Conservation (phyloP, 2,888 invertebrate species). For the Folsomia manolachei region DNA sequence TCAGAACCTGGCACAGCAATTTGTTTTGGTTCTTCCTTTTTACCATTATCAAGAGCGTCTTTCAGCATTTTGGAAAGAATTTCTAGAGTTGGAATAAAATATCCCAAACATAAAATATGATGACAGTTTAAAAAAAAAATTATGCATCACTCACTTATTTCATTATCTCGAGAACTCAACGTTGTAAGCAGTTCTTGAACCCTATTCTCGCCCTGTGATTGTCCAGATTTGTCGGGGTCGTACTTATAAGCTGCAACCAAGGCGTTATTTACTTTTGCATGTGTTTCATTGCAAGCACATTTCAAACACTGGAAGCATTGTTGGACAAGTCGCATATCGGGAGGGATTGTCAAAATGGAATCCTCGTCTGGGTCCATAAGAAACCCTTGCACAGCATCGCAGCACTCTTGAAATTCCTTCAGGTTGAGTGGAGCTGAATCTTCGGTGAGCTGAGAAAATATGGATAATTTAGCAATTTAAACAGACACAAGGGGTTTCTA, state of each 20-base stretch:
- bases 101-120: background rate
- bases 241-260: background rate
- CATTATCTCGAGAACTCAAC: slow-evolving; percentile 32
- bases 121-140: background rate
- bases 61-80: slow-evolving; percentile 32
- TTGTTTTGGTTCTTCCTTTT: background rate
- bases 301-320: slow-evolving; percentile 54
- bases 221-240: background rate
- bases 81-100: slow-evolving; percentile 28
- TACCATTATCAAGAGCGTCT: slow-evolving; percentile 18
- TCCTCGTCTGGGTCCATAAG: slow-evolving; percentile 37
- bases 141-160: slow-evolving; percentile 33
- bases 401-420: slow-evolving; percentile 35
- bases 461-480: background rate
- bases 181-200: slow-evolving; percentile 28
- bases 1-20: background rate
- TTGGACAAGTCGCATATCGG: slow-evolving; percentile 53
- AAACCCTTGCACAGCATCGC: slow-evolving; percentile 36
- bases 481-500: background rate
- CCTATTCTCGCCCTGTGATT: background rate
- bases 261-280: background rate
- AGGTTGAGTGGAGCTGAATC: slow-evolving; percentile 28
- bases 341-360: slow-evolving; percentile 51
- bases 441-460: slow-evolving; percentile 24
- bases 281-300: slow-evolving; percentile 32